Percentiles rank a stretch among this genome's conserved stretches.
These are phyloP conservation scores for Psittacula echo DNA, from an alignment of 2,797 vertebrate species.

Conservation along the genomic window DNA sequence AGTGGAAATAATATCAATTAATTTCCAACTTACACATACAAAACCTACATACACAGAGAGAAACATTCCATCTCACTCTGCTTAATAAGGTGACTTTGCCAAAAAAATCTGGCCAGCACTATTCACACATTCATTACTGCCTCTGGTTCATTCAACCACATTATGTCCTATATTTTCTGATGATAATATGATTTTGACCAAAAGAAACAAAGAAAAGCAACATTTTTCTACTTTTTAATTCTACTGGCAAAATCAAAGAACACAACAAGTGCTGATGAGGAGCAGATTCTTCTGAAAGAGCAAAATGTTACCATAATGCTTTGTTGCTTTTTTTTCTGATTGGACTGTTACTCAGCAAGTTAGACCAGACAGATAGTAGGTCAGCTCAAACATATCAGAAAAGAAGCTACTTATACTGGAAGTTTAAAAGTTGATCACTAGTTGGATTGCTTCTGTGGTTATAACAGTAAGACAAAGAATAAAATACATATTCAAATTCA, in stretches of 20 bases:
- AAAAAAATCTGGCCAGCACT: background rate
- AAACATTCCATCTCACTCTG: background rate
- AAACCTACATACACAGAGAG: fast-evolving
- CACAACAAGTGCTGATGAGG: background rate
- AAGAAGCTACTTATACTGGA: background rate
- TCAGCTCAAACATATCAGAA: background rate
- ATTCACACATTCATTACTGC: background rate
- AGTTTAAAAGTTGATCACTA: background rate
- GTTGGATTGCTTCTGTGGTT: background rate
- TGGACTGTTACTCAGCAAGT: background rate
- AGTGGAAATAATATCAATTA: background rate
- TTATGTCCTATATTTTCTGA: background rate
- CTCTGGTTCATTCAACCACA: background rate
- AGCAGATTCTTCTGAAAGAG: background rate
- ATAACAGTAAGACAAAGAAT: background rate
- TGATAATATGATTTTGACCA: background rate
- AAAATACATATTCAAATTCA: background rate
- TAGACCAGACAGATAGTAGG: background rate
- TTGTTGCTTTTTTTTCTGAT: background rate
- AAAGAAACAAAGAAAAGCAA: background rate
- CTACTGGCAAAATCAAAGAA: background rate
- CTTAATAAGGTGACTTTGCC: background rate
- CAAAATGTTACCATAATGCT: background rate
- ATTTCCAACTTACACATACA: background rate
- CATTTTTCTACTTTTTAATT: background rate